Conservation (phyloP, 2,888 invertebrate species). For the Cephus sareptanus region DNA sequence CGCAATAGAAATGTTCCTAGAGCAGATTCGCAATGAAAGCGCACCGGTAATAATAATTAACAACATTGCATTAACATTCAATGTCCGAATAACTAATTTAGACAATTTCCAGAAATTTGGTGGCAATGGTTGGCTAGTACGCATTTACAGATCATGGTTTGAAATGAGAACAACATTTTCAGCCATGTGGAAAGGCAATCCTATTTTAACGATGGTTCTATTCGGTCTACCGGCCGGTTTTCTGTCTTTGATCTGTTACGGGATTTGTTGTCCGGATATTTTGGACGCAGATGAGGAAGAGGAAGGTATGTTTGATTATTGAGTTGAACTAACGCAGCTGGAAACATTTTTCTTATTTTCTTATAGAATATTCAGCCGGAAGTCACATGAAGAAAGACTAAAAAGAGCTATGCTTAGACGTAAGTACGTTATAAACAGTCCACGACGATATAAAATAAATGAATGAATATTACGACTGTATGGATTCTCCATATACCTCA, state of each 20-base stretch:
- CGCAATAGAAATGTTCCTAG: slow-evolving; percentile 80
- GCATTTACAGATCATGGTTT: slow-evolving; percentile 83
- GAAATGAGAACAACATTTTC: slow-evolving; percentile 83
- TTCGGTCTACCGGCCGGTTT: slow-evolving; percentile 96
- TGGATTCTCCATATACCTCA: slow-evolving; percentile 15
- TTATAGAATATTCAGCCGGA: slow-evolving; percentile 43
- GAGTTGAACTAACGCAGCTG: background rate
- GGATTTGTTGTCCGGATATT: slow-evolving; percentile 96
- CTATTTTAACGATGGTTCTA: slow-evolving; percentile 90
- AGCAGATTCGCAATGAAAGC: slow-evolving; percentile 80
- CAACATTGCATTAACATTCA: background rate
- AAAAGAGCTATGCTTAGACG: slow-evolving; percentile 29
- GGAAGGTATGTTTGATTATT: slow-evolving; percentile 60
- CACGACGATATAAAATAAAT: slow-evolving; percentile 37
- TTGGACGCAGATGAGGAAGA: slow-evolving; percentile 90
- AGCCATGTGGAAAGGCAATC: slow-evolving; percentile 93
- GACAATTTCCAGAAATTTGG: slow-evolving; percentile 77
- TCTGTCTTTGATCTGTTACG: slow-evolving; percentile 93
- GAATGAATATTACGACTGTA: slow-evolving; percentile 21
- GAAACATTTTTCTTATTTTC: slow-evolving; percentile 4
- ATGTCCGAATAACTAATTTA: slow-evolving; percentile 12
- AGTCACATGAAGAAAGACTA: slow-evolving; percentile 62
- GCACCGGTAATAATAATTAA: slow-evolving; percentile 73
- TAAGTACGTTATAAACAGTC: slow-evolving; percentile 60
- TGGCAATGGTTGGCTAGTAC: slow-evolving; percentile 82